phyloP scores from a whole-genome alignment of 92 coral and sea anemone genomes.

The Paramuricea clavata region DNA sequence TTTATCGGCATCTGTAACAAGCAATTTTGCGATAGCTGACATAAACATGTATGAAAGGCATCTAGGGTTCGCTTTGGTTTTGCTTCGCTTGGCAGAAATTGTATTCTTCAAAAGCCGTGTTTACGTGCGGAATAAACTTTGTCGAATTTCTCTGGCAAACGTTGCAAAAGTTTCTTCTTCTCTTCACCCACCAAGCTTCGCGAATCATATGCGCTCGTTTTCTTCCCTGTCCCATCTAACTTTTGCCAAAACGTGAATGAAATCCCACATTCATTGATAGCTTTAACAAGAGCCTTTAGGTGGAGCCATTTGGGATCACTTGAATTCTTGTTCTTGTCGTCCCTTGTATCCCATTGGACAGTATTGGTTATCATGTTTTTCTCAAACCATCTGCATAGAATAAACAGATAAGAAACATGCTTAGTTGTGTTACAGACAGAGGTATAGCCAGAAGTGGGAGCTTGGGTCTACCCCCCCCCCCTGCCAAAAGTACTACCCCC shows the following conservation, averaged over 20 bases:
- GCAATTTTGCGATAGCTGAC: no score
- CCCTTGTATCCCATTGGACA: conserved; percentile 13
- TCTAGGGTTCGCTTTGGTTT: no score
- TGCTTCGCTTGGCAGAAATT: no score
- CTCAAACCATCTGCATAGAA: conserved; percentile 22
- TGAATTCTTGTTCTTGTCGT: conserved; percentile 19
- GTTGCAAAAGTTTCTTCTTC: conserved; percentile 9
- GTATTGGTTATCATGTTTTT: background rate
- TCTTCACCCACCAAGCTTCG: conserved; percentile 22
- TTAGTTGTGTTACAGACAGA: background rate
- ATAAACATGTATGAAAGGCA: no score
- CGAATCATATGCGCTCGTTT: conserved; percentile 19
- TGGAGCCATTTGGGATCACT: conserved; percentile 17
- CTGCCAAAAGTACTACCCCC: no score
- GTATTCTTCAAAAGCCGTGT: no score
- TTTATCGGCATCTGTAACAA: no score
- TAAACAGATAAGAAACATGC: background rate
- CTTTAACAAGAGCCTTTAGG: conserved; percentile 28
- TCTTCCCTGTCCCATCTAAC: conserved; percentile 10
- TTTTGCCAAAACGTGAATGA: conserved; percentile 11
- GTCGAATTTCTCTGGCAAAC: background rate
- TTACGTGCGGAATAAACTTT: no score
- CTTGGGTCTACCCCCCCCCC: background rate
- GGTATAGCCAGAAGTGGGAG: background rate
- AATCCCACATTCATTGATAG: conserved; percentile 20